A percentile compares a stretch with the other conserved stretches of the same genome.
Conservation (phyloP, 2,888 invertebrate genomes). For the Tetrapedia diversipes region DNA sequence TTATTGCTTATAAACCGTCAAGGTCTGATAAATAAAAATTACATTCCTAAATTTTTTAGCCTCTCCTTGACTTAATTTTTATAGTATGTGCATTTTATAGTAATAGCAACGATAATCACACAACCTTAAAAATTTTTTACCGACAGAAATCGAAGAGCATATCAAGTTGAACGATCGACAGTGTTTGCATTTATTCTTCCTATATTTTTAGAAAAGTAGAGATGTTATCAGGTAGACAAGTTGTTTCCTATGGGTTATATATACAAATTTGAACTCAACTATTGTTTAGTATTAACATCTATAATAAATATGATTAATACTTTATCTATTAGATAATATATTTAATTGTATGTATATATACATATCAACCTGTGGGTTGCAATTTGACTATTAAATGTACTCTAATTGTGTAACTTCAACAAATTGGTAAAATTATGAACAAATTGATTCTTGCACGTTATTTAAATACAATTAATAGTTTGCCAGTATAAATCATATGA, state of each 20-base stretch:
- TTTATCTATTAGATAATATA: conserved; percentile 61
- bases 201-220: conserved; percentile 27
- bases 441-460: conserved; percentile 55
- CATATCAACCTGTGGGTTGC: conserved; percentile 67
- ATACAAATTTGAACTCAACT: conserved; percentile 60
- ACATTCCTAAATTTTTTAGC: conserved; percentile 39
- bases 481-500: conserved; percentile 36
- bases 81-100: not conserved
- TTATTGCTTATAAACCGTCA: conserved; percentile 43
- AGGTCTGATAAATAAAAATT: conserved; percentile 24
- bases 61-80: not conserved
- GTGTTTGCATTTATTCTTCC: conserved; percentile 17
- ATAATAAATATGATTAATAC: conserved; percentile 65
- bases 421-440: conserved; percentile 52
- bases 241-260: conserved; percentile 59
- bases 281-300: conserved; percentile 66
- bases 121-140: conserved; percentile 14
- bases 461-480: conserved; percentile 19
- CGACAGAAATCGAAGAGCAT: not conserved
- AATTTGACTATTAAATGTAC: conserved; percentile 67
- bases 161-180: not conserved
- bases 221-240: conserved; percentile 69
- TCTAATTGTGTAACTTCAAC: conserved; percentile 56
- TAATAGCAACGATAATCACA: not conserved
- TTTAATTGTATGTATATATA: conserved; percentile 62